These are phyloP conservation scores for Poicephalus meyeri DNA, from an alignment of 2,113 vertebrate species.

Conservation along the genomic window DNA sequence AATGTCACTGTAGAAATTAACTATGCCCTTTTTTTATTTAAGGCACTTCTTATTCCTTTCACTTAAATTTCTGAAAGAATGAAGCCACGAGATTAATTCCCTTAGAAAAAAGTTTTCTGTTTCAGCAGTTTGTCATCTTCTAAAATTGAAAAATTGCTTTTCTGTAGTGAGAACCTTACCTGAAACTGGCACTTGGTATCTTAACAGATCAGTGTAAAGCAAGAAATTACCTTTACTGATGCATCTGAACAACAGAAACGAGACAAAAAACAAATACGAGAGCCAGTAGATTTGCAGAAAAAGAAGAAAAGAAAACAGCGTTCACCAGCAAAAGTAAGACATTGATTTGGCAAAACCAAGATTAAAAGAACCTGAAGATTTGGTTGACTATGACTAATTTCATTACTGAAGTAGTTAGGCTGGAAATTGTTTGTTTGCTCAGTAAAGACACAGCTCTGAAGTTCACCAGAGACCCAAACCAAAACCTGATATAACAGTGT, in stretches of 20 bases:
- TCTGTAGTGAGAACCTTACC: conserved; percentile 69
- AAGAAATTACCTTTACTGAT: conserved; percentile 94
- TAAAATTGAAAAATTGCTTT: conserved; percentile 69
- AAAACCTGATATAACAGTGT: conserved; percentile 64
- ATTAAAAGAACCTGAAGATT: conserved; percentile 66
- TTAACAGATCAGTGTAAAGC: conserved; percentile 94
- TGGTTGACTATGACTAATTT: conserved; percentile 70
- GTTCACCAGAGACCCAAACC: conserved; percentile 60
- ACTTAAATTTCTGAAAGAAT: conserved; percentile 66
- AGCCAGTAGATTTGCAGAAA: conserved; percentile 90
- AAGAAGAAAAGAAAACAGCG: conserved; percentile 99
- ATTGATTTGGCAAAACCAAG: conserved; percentile 67
- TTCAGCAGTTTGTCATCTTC: conserved; percentile 69
- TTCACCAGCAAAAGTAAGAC: conserved; percentile 95
- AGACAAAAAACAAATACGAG: conserved; percentile 90
- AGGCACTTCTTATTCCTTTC: conserved; percentile 50
- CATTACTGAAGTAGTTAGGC: conserved; percentile 67
- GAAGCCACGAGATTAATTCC: conserved; percentile 59
- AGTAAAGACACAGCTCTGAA: conserved; percentile 66
- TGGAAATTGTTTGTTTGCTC: conserved; percentile 70
- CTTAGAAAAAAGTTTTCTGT: conserved; percentile 62
- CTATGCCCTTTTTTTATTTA: conserved; percentile 60
- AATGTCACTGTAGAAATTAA: conserved; percentile 62
- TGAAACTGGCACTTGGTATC: conserved; percentile 76
- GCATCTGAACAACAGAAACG: conserved; percentile 85